Percentiles rank a stretch among this genome's conserved stretches.
phyloP scores from a whole-genome alignment of 2,888 invertebrate species.

The Synergus japonicus region DNA sequence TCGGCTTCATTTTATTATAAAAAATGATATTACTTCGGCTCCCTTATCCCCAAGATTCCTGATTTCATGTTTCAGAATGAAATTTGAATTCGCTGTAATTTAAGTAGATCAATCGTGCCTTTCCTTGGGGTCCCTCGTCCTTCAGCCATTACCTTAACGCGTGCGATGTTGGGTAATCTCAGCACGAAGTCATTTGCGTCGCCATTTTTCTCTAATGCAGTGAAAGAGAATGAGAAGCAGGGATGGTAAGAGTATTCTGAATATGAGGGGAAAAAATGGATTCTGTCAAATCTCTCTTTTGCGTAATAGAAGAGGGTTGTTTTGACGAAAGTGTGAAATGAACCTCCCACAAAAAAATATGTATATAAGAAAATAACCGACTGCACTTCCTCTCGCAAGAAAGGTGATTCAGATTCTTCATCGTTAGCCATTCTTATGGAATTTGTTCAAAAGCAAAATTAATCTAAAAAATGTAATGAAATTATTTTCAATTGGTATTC shows the following conservation, averaged over 20 bases:
- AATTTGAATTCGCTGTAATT: neutral
- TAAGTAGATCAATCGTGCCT: neutral
- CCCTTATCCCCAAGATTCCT: neutral
- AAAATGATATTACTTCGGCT: neutral
- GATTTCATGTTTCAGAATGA: neutral
- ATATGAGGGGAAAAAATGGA: neutral
- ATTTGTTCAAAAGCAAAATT: neutral
- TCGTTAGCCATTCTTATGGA: neutral
- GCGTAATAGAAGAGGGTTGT: neutral
- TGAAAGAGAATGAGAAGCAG: neutral
- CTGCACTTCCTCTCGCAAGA: neutral
- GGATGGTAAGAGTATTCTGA: neutral
- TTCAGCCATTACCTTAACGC: neutral
- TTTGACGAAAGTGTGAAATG: neutral
- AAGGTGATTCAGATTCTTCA: neutral
- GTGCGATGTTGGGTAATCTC: constrained; percentile 3
- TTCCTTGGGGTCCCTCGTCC: constrained; percentile 1
- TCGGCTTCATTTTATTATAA: neutral
- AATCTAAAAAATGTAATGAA: neutral
- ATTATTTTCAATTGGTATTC: neutral
- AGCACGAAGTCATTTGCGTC: constrained; percentile 1
- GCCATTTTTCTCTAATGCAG: neutral
- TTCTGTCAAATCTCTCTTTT: neutral
- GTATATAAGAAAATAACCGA: neutral
- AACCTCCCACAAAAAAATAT: neutral